phyloP scores from a whole-genome alignment of 1,140 invertebrate species.

The Macrobrachium rosenbergii region DNA sequence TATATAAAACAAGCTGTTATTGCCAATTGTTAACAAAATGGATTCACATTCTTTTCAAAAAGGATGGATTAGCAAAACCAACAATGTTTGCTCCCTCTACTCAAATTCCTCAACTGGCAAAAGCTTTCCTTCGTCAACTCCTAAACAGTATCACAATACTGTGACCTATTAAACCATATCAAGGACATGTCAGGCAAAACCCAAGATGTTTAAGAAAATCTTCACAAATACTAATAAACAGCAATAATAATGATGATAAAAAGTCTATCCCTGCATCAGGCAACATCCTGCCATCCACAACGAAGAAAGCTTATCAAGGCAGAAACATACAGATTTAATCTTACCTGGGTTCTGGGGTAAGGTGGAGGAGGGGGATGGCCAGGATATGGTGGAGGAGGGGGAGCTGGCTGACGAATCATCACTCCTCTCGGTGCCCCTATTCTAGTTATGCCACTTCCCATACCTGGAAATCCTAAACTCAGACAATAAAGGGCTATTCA shows the following conservation, averaged over 20 bases:
- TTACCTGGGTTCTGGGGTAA: constrained; percentile 52
- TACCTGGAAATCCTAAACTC: constrained; percentile 38
- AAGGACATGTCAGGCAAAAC: no score
- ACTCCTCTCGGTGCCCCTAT: constrained; percentile 26
- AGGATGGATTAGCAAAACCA: no score
- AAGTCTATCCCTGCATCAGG: constrained; percentile 50
- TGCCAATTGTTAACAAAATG: no score
- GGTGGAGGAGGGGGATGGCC: constrained; percentile 50
- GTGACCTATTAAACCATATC: no score
- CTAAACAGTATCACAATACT: no score
- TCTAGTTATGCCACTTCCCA: constrained; percentile 21
- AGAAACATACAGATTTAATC: constrained; percentile 20
- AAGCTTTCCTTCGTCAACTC: no score
- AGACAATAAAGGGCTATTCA: background rate
- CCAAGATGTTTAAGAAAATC: background rate
- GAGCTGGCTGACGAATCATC: constrained; percentile 42
- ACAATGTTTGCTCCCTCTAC: no score
- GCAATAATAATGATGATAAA: constrained; percentile 21
- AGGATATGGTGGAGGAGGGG: constrained; percentile 46
- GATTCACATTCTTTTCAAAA: no score
- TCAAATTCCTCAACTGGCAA: no score
- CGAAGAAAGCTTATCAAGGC: constrained; percentile 43
- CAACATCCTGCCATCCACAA: constrained; percentile 53
- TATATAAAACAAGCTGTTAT: no score
- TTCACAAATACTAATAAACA: background rate